These are phyloP conservation scores for Stenchaetothrips biformis DNA, from an alignment of 2,888 invertebrate species.

Conservation along the genomic window DNA sequence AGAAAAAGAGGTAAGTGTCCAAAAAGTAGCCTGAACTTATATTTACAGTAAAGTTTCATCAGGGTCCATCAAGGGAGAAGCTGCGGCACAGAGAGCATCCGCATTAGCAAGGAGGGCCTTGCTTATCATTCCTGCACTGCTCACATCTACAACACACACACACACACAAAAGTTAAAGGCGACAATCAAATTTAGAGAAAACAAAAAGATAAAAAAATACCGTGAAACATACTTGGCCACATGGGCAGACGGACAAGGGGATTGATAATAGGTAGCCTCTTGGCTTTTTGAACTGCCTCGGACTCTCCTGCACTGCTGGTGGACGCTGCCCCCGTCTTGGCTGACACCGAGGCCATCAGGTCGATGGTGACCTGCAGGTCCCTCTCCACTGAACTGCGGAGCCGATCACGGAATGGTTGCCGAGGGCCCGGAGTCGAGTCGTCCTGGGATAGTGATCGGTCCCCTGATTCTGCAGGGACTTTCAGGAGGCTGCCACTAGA, in stretches of 20 bases:
- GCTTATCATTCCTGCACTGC: conserved; percentile 81
- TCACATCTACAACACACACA: conserved; percentile 56
- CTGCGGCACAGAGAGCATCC: conserved; percentile 91
- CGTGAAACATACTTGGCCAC: conserved; percentile 67
- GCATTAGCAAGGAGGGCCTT: conserved; percentile 94
- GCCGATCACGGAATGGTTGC: not conserved
- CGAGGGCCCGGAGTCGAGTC: not conserved
- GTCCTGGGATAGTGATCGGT: not conserved
- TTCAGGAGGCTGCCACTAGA: conserved; percentile 87
- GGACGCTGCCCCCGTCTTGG: conserved; percentile 53
- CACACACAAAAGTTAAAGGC: conserved; percentile 16
- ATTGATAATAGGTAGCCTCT: conserved; percentile 82
- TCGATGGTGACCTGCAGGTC: conserved; percentile 34
- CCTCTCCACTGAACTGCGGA: not conserved
- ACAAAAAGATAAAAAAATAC: conserved; percentile 4
- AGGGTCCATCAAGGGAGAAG: conserved; percentile 91
- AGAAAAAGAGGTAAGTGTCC: not conserved
- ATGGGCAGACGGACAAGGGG: conserved; percentile 79
- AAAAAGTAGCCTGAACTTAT: not conserved
- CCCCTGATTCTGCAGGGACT: conserved; percentile 43
- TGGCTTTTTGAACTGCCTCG: conserved; percentile 37
- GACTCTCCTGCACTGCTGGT: conserved; percentile 50
- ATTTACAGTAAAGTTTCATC: conserved; percentile 70
- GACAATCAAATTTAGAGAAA: not conserved
- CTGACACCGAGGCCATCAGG: conserved; percentile 44